phyloP scores from a whole-genome alignment of 2,888 invertebrate genomes.

The Troides oblongomaculatus region DNA sequence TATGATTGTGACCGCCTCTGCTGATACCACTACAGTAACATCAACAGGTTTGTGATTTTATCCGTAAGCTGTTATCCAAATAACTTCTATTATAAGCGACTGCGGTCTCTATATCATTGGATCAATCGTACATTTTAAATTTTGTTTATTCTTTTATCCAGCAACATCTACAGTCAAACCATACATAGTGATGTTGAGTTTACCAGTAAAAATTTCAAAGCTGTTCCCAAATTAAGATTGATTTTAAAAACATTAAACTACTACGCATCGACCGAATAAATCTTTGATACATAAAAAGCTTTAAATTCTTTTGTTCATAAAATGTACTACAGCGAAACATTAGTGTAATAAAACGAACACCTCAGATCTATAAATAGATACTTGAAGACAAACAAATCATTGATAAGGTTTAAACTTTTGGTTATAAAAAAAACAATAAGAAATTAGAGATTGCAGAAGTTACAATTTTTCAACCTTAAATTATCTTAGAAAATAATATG shows the following conservation, averaged over 20 bases:
- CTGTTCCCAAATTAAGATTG: conserved; percentile 34
- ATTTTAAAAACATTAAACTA: not conserved
- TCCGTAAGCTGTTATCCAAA: conserved; percentile 40
- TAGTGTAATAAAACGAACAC: not conserved
- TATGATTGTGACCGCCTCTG: conserved; percentile 41
- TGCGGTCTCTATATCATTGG: not conserved
- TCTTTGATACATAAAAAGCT: not conserved
- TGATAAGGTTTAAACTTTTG: not conserved
- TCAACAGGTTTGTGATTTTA: conserved; percentile 57
- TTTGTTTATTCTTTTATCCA: conserved; percentile 33
- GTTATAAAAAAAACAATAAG: no score
- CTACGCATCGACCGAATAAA: not conserved
- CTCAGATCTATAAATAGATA: conserved; percentile 7
- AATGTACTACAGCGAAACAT: not conserved
- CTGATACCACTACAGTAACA: conserved; percentile 33
- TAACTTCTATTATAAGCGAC: conserved; percentile 39
- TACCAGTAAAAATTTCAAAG: conserved; percentile 42
- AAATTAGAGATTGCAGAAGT: no score
- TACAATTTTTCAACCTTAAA: no score
- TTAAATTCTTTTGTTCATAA: not conserved
- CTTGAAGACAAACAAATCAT: conserved; percentile 2
- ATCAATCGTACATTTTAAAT: conserved; percentile 25
- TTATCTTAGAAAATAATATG: no score
- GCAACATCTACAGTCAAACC: conserved; percentile 24
- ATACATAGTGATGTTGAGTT: conserved; percentile 43